A percentile compares a stretch with the other conserved stretches of the same genome.
phyloP scores from a whole-genome alignment of 2,797 vertebrate species.

The Sphaeramia orbicularis region DNA sequence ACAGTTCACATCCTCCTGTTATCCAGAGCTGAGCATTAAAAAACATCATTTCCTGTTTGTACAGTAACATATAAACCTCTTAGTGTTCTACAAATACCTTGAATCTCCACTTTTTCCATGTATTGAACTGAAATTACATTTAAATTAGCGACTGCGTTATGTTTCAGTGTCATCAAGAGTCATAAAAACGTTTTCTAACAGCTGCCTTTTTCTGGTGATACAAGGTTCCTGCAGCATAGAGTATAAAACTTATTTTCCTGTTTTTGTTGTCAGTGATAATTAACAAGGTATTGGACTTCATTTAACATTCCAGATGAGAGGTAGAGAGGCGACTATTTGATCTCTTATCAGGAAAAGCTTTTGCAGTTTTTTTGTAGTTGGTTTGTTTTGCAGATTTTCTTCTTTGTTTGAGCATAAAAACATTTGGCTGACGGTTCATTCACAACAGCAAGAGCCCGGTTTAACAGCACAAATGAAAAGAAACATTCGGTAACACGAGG shows the following conservation, averaged over 20 bases:
- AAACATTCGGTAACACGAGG: neutral
- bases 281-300: constrained; percentile 2
- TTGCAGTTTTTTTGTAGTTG: constrained; percentile 8
- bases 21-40: constrained; percentile 9
- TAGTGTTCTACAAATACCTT: constrained; percentile 23
- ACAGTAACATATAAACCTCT: constrained; percentile 17
- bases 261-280: constrained; percentile 20
- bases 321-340: neutral
- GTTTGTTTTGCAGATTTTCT: constrained; percentile 23
- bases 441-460: neutral
- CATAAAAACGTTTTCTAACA: constrained; percentile 31
- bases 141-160: neutral
- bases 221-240: constrained; percentile 20
- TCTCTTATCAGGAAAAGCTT: constrained; percentile 2
- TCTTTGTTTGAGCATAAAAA: neutral
- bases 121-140: constrained; percentile 17
- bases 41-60: constrained; percentile 21
- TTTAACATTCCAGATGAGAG: constrained; percentile 17
- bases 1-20: constrained; percentile 18
- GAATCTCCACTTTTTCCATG: constrained; percentile 9
- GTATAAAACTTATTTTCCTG: neutral
- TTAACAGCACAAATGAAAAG: neutral
- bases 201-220: neutral
- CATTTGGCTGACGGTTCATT: constrained; percentile 5
- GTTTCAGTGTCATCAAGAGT: constrained; percentile 15